Percentiles rank a stretch among this genome's conserved stretches.
phyloP scores from a whole-genome alignment of 1,140 invertebrate species.

The Zaprionus davidi region DNA sequence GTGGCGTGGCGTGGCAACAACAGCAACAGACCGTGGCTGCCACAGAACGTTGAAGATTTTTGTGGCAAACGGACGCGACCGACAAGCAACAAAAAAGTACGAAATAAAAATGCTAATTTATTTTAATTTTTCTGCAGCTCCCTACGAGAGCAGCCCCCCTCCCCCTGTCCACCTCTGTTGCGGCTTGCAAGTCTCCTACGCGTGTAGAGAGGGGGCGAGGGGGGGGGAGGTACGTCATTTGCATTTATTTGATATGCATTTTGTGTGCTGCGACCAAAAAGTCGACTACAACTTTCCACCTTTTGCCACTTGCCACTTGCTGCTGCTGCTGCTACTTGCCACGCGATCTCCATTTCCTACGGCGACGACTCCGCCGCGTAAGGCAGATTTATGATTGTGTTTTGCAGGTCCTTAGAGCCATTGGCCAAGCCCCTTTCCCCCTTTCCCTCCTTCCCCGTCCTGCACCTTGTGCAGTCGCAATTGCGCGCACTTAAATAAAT shows the following conservation, averaged over 20 bases:
- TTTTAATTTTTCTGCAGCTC: conserved; percentile 43
- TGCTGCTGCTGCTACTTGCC: conserved; percentile 3
- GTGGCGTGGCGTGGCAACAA: neutral
- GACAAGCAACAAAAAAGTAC: conserved; percentile 8
- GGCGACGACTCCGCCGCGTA: neutral
- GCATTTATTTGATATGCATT: conserved; percentile 48
- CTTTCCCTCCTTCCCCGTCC: neutral
- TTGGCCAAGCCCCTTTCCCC: neutral
- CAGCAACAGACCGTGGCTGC: neutral
- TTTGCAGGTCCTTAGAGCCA: conserved; percentile 15
- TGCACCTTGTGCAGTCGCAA: conserved; percentile 18
- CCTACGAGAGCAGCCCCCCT: neutral
- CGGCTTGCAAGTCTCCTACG: neutral
- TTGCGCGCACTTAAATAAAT: conserved; percentile 41
- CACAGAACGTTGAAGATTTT: conserved; percentile 19
- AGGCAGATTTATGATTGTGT: conserved; percentile 25
- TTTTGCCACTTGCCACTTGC: conserved; percentile 14
- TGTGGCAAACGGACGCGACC: conserved; percentile 14
- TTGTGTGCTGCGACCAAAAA: conserved; percentile 32
- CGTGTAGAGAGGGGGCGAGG: neutral
- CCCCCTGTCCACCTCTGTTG: neutral
- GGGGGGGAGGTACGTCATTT: conserved; percentile 10
- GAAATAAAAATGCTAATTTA: conserved; percentile 58
- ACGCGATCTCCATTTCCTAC: conserved; percentile 9
- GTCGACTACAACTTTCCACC: conserved; percentile 29